Conservation (phyloP, 2,888 invertebrate species). For the Sussaba pulchella region DNA sequence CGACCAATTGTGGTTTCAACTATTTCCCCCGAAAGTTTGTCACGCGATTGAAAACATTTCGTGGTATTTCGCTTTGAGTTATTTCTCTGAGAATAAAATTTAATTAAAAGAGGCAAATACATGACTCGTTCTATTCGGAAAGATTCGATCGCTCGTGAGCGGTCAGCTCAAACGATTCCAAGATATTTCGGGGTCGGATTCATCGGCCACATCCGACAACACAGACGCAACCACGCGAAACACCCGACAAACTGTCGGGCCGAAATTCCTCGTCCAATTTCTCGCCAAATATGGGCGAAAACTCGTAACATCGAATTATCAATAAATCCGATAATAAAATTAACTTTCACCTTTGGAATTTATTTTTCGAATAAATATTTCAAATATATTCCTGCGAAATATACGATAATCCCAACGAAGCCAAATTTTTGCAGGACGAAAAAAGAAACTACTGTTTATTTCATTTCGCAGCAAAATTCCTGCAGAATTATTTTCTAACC, state of each 20-base stretch:
- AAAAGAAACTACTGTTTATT: too few relatives aligned
- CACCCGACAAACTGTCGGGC: slow-evolving; percentile 11
- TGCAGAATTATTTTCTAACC: slow-evolving; percentile 24
- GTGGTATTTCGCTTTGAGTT: too few relatives aligned
- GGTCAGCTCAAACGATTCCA: background rate
- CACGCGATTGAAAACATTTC: too few relatives aligned
- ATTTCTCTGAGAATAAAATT: too few relatives aligned
- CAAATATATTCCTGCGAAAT: background rate
- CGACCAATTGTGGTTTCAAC: too few relatives aligned
- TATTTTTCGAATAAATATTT: too few relatives aligned
- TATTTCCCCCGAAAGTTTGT: too few relatives aligned
- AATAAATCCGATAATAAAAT: background rate
- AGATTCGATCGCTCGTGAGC: slow-evolving; percentile 8
- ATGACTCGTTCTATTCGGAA: slow-evolving; percentile 17
- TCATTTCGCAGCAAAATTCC: slow-evolving; percentile 19
- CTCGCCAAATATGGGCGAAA: background rate
- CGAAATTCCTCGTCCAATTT: background rate
- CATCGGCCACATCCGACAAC: slow-evolving; percentile 1
- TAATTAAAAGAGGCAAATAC: too few relatives aligned
- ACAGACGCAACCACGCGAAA: too few relatives aligned
- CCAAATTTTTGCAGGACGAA: slow-evolving; percentile 11
- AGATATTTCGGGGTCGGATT: slow-evolving; percentile 49
- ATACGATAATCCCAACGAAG: slow-evolving; percentile 3
- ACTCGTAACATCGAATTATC: too few relatives aligned
- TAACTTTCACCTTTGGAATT: slow-evolving; percentile 1